A percentile compares a stretch with the other conserved stretches of the same genome.
phyloP scores from a whole-genome alignment of 2,888 invertebrate genomes.

The Rotaria socialis region DNA sequence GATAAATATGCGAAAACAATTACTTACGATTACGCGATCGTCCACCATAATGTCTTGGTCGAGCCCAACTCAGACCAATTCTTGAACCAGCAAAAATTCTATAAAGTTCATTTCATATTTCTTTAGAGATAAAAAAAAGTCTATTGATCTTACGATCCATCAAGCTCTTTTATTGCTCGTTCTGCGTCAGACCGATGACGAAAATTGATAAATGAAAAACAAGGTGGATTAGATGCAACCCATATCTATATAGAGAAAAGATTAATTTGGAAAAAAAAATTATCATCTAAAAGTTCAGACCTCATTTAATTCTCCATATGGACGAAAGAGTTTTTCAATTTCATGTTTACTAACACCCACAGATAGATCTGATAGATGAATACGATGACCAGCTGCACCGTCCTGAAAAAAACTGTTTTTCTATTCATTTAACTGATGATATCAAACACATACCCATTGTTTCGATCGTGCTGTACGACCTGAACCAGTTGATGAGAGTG shows the following conservation, averaged over 20 bases:
- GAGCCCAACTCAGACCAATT: constrained; percentile 24
- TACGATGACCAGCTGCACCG: constrained; percentile 58
- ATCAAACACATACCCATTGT: background rate
- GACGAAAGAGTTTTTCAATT: constrained; percentile 63
- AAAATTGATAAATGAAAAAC: constrained; percentile 66
- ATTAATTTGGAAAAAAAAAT: too few species aligned
- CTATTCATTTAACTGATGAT: background rate
- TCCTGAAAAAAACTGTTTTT: background rate
- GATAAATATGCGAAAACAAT: background rate
- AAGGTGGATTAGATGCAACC: constrained; percentile 65
- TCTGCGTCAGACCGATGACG: constrained; percentile 66
- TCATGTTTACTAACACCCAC: constrained; percentile 63
- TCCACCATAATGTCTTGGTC: background rate
- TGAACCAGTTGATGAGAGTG: background rate
- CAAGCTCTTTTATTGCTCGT: constrained; percentile 75
- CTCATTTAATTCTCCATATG: constrained; percentile 63
- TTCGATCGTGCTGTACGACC: constrained; percentile 15
- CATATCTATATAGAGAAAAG: constrained; percentile 52
- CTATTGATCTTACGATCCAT: constrained; percentile 61
- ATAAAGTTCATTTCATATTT: background rate
- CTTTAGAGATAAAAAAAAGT: too few species aligned
- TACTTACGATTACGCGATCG: background rate
- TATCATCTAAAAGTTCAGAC: constrained; percentile 50
- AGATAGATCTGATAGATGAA: constrained; percentile 64
- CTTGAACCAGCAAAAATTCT: background rate